These are phyloP conservation scores for Rachycentron canadum DNA, from an alignment of 2,797 vertebrate species.

Conservation along the genomic window DNA sequence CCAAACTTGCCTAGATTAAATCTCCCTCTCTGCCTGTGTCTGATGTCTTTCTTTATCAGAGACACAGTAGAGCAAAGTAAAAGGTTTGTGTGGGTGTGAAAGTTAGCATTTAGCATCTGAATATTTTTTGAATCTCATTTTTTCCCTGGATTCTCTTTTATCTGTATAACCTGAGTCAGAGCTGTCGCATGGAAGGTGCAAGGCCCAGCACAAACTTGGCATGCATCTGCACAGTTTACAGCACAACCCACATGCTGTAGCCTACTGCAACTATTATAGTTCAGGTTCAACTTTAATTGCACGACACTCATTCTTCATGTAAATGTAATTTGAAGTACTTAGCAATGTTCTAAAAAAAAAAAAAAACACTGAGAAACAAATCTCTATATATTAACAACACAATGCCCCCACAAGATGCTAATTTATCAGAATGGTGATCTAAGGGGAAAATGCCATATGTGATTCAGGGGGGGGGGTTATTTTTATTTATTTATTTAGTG, in stretches of 20 bases:
- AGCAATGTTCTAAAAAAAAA: slow-evolving; percentile 26
- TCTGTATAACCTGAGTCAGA: slow-evolving; percentile 43
- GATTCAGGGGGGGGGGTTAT: no score
- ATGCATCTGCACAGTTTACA: slow-evolving; percentile 23
- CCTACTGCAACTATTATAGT: slow-evolving; percentile 24
- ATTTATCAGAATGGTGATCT: no score
- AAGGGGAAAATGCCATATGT: no score
- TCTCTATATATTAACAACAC: not conserved
- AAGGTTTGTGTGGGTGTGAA: slow-evolving; percentile 55
- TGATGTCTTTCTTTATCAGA: slow-evolving; percentile 70
- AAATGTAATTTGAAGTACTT: slow-evolving; percentile 30
- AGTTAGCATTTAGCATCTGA: slow-evolving; percentile 47
- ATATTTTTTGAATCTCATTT: slow-evolving; percentile 35
- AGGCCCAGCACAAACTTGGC: slow-evolving; percentile 42
- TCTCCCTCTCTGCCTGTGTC: slow-evolving; percentile 55
- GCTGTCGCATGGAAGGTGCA: slow-evolving; percentile 31
- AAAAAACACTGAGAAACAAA: not conserved
- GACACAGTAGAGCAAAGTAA: slow-evolving; percentile 39
- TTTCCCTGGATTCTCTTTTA: slow-evolving; percentile 27
- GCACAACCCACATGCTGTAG: slow-evolving; percentile 30
- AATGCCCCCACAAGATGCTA: not conserved
- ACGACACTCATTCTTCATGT: slow-evolving; percentile 13
- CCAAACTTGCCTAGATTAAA: slow-evolving; percentile 67
- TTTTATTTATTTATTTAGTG: no score
- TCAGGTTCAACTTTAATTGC: slow-evolving; percentile 58